phyloP scores from a whole-genome alignment of 2,888 invertebrate species.

The Nebria brevicollis region DNA sequence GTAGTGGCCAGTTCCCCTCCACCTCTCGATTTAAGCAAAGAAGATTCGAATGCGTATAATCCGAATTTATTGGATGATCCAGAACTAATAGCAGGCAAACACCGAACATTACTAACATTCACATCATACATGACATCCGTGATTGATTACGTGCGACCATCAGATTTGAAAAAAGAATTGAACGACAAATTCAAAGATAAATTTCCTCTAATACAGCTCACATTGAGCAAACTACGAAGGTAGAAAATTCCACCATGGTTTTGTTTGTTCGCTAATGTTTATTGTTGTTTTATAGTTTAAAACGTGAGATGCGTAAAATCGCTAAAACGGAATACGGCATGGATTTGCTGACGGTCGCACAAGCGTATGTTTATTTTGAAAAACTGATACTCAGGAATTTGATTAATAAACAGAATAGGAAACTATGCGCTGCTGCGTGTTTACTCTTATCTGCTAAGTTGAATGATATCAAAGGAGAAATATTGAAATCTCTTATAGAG shows the following conservation, averaged over 20 bases:
- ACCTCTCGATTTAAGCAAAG: slow-evolving; percentile 59
- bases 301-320: slow-evolving; percentile 94
- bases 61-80: slow-evolving; percentile 94
- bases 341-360: slow-evolving; percentile 92
- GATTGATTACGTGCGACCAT: slow-evolving; percentile 95
- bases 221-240: slow-evolving; percentile 96
- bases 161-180: slow-evolving; percentile 94
- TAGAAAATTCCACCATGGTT: slow-evolving; percentile 58
- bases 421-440: slow-evolving; percentile 95
- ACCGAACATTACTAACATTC: slow-evolving; percentile 85
- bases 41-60: slow-evolving; percentile 71
- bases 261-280: slow-evolving; percentile 26
- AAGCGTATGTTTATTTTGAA: slow-evolving; percentile 98
- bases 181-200: slow-evolving; percentile 96
- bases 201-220: slow-evolving; percentile 94
- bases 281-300: slow-evolving; percentile 74
- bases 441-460: slow-evolving; percentile 94
- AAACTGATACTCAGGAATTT: slow-evolving; percentile 91
- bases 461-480: slow-evolving; percentile 94
- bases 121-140: slow-evolving; percentile 94
- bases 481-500: slow-evolving; percentile 87
- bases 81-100: slow-evolving; percentile 88
- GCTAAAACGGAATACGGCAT: slow-evolving; percentile 83
- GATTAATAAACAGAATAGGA: slow-evolving; percentile 95
- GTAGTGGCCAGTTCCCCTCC: slow-evolving; percentile 64